Evolutionary conservation across 2,113 vertebrate genomes (phyloP), one percentile per base, ranked within the genome.

Genomic region (Hymenochirus boettgeri): DNA sequence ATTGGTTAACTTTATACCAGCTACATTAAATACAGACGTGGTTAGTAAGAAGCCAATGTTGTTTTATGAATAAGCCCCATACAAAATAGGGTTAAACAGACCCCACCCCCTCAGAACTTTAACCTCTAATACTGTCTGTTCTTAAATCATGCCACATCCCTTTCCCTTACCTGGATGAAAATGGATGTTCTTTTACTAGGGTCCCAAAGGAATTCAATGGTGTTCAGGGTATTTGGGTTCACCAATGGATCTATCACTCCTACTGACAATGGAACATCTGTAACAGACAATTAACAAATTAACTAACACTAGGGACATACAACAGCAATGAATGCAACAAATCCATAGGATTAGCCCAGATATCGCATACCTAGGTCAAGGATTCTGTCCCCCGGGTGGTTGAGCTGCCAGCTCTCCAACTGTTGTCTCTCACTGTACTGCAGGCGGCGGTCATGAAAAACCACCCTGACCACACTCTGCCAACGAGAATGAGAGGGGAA

Each of bases 261-360:
- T 2, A 81, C 61, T 0, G 81, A 80, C 54, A 85, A 57, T 0
- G 80, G 75, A 37, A 82, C 61, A 65, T 85, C 82, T 82, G 62
- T 5, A 70, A 58, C n/a, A 33, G n/a, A 61, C 9, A 31, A 55
- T 19, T 8, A 21, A 10, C 15, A 42, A 3, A 7, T 5, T 10
- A 9, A 15, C 58, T 12, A 12, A 45, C n/a, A 17, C 55, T 10
- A 24, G 3, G 2, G n/a, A n/a, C 17, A 31, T 5, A 35, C 33
- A 35, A 24, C 11, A 25, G 27, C 48, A 18, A 24, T 19, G 7
- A n/a, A 5, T 18, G 11, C 13, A 54, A 3, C 22, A 5, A 42
- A 17, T 33, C 26, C 35, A 3, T n/a, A 21, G 39, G 12, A 12
- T 39, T 17, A 5, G 24, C 31, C 25, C 12, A 3, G n/a, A 22